phyloP scores from a whole-genome alignment of 2,113 vertebrate species.

The Oceanodroma tethys region DNA sequence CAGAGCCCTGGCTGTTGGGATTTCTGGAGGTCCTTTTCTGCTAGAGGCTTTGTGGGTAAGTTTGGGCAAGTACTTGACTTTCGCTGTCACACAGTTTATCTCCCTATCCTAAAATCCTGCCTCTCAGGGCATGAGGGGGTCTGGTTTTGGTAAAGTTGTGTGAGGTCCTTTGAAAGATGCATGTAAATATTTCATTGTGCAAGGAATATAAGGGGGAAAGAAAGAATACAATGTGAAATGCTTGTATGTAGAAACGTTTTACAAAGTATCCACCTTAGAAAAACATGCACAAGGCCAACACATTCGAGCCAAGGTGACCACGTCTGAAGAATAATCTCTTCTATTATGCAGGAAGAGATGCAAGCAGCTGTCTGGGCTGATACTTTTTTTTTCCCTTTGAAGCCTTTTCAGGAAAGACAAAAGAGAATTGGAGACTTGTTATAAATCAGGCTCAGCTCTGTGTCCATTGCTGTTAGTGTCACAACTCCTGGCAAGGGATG shows the following conservation, averaged over 20 bases:
- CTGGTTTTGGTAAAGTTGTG: neutral
- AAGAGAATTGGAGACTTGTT: neutral
- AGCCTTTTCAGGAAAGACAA: neutral
- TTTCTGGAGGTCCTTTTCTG: neutral
- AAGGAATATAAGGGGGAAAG: neutral
- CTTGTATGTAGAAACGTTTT: neutral
- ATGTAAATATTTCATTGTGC: neutral
- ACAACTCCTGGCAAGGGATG: neutral
- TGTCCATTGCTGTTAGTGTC: neutral
- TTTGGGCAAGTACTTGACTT: neutral
- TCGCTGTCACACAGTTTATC: neutral
- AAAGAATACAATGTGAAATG: neutral
- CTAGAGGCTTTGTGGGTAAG: fast-evolving
- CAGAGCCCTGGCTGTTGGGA: neutral
- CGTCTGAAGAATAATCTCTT: neutral
- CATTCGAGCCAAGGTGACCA: neutral
- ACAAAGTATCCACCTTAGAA: neutral
- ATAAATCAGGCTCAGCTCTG: neutral
- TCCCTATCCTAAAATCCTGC: neutral
- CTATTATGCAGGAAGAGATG: neutral
- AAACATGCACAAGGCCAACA: neutral
- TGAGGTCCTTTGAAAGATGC: neutral
- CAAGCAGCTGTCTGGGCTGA: neutral
- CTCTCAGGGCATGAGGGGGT: neutral
- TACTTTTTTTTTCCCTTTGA: neutral